Evolutionary conservation across 2,888 invertebrate species (phyloP), one percentile per base, ranked within the genome.

Genomic region (Zeuzera pyrina): DNA sequence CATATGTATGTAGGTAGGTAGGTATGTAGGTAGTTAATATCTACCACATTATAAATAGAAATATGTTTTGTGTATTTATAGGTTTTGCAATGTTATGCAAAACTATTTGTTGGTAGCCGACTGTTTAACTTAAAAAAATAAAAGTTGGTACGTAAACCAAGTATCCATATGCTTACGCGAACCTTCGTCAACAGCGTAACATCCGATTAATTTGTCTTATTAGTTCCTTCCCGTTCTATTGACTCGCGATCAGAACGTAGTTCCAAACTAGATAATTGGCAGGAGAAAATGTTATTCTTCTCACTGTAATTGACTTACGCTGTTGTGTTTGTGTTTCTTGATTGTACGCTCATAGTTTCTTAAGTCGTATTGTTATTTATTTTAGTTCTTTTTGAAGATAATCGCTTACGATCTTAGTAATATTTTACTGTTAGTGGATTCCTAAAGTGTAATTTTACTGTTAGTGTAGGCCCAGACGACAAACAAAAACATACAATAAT

Each of bases 231-330:
- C 23, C 10, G 42, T 36, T 33, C 36, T 30, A 45, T 49, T 43
- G 49, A 44, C 44, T 41, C 36, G 41, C 39, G 43, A 46, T 52
- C 49, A 42, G 35, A 45, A 45, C 41, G 48, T 50, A 49, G 51
- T 43, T 41, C 33, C 51, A 44, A 63, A 60, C 60, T 57, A 65
- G 57, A 61, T 61, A 64, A 60, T 65, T 62, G 64, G 57, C 52
- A 52, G 47, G 51, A 54, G 53, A 57, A 59, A 58, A 59, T 57
- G 55, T 59, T 68, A 59, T 58, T 60, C 53, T 42, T 35, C 47
- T 12, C 8, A 12, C 55, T 53, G 56, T 64, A 66, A 68, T 66
- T 66, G 59, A 51, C 52, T 61, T 56, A 45, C 43, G 45, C 41
- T 38, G 46, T 47, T 47, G 38, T 42, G 36, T 42, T 42, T 38